Base-by-base conservation (phyloP, 2,113 vertebrate genomes). In the Narcine bancroftii region DNA sequence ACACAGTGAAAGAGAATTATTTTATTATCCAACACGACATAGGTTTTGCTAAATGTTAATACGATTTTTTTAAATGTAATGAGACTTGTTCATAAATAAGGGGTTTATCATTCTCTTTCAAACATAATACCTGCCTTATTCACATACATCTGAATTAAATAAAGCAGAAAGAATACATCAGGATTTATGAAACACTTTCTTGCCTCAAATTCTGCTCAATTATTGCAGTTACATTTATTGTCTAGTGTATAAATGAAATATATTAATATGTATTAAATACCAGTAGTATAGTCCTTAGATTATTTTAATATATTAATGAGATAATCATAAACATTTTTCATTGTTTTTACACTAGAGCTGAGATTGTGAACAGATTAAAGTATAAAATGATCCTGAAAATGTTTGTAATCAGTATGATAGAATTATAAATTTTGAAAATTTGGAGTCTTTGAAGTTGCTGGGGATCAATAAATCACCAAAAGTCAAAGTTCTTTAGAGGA, bases 1-100 rank as follows among this genome's bases (percentile, higher is more conserved):
- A 92, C 79, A 24, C 81, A 89, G n/a, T n/a, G 0, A 92, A 53
- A 92, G 60, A 92, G 93, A 93, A 92, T 65, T 26, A 56, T 53
- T 92, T 91, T 53, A 81, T 50, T 92, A 92, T 93, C 0, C 10
- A 63, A 89, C 24, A 15, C 92, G 63, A 66, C 45, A 87, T 2
- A 93, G 29, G 4, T 53, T 29, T 69, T 21, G 92, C 21, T 89
- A 53, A 36, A 65, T 72, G 11, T 69, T 69, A 69, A 92, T 93
- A 83, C 47, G 33, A n/a, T n/a, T 47, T 65, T 83, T 17, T 47
- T 47, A 36, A 89, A 26, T 42, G 15, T 24, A 45, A 9, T 45
- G 39, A 69, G 24, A 42, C 63, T 66, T 66, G 39, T 47, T 33
- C 42, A 39, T n/a, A 69, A 91, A 33, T 69, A 29, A 33, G 42